Evolutionary conservation across 1,140 invertebrate species (phyloP), one percentile per base, ranked within the genome.

Genomic region (Adoxophyes honmai): DNA sequence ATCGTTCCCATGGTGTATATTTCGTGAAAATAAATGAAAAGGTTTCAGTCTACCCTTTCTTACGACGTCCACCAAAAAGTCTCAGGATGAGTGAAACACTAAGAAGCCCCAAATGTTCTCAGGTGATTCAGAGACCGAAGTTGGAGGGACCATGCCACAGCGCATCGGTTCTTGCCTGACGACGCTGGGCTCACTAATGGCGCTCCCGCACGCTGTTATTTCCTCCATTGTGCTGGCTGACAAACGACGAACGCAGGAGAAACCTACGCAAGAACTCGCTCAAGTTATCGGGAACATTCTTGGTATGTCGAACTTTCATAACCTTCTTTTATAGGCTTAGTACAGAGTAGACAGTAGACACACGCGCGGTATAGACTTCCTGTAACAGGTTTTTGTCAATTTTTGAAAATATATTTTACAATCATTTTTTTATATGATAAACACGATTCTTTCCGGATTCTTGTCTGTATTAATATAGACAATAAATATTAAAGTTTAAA

Each of bases 101-200:
- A n/a, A n/a, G n/a, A n/a, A n/a, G n/a, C n/a, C n/a, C n/a, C n/a
- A n/a, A n/a, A n/a, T n/a, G n/a, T n/a, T n/a, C n/a, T n/a, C n/a
- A n/a, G n/a, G n/a, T n/a, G n/a, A n/a, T n/a, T n/a, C n/a, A n/a
- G 96, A 98, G 11, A 95, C 93, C 0, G 96, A 96, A 54, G 93
- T 99, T 53, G 96, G 96, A 55, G 98, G 98, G 52, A 98, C 97
- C 4, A 68, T 98, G 53, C 97, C 98, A 1, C 98, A 99, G 88
- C 91, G 96, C 48, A 98, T 99, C 87, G 78, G 91, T 0, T 98
- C 96, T 8, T 99, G 97, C 88, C 89, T 99, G 35, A 81, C 92
- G 39, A 93, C 95, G 7, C 92, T 99, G 78, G 97, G 98, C 75
- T 85, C 91, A 0, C 97, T 99, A 91, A 90, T 99, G 48, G 95